A percentile compares a stretch with the other conserved stretches of the same genome.
Evolutionary conservation across 2,888 invertebrate genomes (phyloP).

Genomic region (Apocheima hispidaria): DNA sequence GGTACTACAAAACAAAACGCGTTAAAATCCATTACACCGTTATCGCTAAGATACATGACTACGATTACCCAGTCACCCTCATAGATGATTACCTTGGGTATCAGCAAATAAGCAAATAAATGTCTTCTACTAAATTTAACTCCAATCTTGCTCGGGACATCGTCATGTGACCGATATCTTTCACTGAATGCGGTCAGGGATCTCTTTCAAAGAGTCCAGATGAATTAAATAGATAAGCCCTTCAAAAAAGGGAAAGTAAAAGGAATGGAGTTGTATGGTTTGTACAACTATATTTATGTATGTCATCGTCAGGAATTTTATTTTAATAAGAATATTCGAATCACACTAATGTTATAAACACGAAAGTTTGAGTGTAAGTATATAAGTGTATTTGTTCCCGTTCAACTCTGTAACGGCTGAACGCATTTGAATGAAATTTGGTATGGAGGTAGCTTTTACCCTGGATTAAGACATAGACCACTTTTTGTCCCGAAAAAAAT

Average conservation of each 20-base stretch:
- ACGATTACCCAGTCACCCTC: constrained; percentile 67
- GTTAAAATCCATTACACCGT: constrained; percentile 51
- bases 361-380: no score
- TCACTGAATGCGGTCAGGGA: constrained; percentile 78
- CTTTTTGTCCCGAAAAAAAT: no score
- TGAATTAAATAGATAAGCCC: constrained; percentile 83
- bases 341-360: no score
- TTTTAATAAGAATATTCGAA: constrained; percentile 6
- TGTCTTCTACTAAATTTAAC: constrained; percentile 85
- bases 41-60: constrained; percentile 48
- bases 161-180: constrained; percentile 82
- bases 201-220: constrained; percentile 81
- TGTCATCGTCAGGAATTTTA: neutral
- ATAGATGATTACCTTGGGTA: constrained; percentile 73
- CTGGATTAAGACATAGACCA: no score
- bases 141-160: constrained; percentile 73
- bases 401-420: no score
- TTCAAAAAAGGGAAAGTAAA: constrained; percentile 74
- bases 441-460: no score
- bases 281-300: constrained; percentile 43
- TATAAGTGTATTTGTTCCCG: no score
- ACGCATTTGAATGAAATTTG: no score
- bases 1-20: neutral
- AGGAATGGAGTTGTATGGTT: constrained; percentile 59
- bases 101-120: constrained; percentile 79